phyloP scores from a whole-genome alignment of 2,797 vertebrate species.

The Sebastolobus altivelis region DNA sequence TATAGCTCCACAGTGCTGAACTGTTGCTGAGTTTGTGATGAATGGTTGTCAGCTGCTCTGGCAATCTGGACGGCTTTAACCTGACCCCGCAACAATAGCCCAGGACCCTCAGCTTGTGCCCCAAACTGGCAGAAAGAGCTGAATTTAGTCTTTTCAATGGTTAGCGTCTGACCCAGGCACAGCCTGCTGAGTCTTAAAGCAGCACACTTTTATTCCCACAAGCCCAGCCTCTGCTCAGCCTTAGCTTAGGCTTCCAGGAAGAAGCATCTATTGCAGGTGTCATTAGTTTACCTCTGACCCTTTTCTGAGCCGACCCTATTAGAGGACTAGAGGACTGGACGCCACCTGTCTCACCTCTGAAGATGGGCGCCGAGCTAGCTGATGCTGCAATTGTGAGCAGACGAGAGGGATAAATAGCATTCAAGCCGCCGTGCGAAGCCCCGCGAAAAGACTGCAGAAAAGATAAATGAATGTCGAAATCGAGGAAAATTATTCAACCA shows the following conservation, averaged over 20 bases:
- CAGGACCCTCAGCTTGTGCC: conserved; percentile 79
- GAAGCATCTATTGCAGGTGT: conserved; percentile 84
- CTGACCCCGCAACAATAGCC: conserved; percentile 85
- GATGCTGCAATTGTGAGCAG: conserved; percentile 61
- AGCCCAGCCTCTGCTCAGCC: conserved; percentile 71
- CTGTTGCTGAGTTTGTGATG: conserved; percentile 76
- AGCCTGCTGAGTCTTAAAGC: conserved; percentile 81
- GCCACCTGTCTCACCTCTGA: conserved; percentile 77
- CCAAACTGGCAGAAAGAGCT: conserved; percentile 82
- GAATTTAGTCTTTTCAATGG: conserved; percentile 85
- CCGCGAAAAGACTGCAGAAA: conserved; percentile 55
- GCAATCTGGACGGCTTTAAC: conserved; percentile 82
- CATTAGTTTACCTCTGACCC: conserved; percentile 83
- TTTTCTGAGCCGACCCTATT: conserved; percentile 81
- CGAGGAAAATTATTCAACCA: conserved; percentile 80
- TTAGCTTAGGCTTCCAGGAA: conserved; percentile 77
- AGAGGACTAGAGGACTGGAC: conserved; percentile 76
- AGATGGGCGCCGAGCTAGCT: conserved; percentile 63
- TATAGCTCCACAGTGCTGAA: conserved; percentile 41
- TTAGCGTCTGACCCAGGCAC: conserved; percentile 78
- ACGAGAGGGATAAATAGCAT: conserved; percentile 66
- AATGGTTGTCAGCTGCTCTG: conserved; percentile 82
- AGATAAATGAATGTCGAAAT: conserved; percentile 76
- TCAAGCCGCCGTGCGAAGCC: conserved; percentile 50
- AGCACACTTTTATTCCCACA: conserved; percentile 84